A percentile compares a stretch with the other conserved stretches of the same genome.
phyloP scores from a whole-genome alignment of 2,113 vertebrate genomes.

The Brachypodius melanocephalos region DNA sequence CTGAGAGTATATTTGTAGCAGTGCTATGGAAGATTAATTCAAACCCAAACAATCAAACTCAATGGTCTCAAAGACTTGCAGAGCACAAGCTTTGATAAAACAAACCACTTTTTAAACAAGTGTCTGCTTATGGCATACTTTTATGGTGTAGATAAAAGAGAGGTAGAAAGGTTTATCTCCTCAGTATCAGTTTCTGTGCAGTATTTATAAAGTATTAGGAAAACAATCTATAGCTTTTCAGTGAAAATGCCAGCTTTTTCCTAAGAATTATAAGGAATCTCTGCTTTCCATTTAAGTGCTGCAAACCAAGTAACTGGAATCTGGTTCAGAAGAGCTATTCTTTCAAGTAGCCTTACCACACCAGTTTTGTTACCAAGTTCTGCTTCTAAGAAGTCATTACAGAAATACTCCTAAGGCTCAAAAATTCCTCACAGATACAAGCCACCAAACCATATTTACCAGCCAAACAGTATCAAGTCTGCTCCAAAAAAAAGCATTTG shows the following conservation, averaged over 20 bases:
- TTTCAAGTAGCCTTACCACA: background rate
- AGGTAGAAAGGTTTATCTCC: conserved; percentile 57
- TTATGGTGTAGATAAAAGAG: conserved; percentile 9
- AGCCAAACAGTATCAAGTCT: background rate
- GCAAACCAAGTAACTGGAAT: background rate
- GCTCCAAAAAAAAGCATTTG: background rate
- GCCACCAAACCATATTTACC: background rate
- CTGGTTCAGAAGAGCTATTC: background rate
- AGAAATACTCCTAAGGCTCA: background rate
- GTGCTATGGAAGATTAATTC: conserved; percentile 11
- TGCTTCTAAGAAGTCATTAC: background rate
- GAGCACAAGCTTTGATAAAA: background rate
- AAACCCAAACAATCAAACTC: conserved; percentile 1
- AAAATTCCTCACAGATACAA: background rate
- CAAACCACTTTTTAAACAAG: background rate
- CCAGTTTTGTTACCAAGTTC: background rate
- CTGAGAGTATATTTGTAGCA: background rate
- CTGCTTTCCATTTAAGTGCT: background rate
- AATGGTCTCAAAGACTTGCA: background rate
- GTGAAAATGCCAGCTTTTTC: conserved; percentile 20
- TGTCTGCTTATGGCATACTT: background rate
- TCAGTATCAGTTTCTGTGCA: conserved; percentile 20
- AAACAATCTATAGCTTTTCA: background rate
- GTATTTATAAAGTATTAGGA: background rate
- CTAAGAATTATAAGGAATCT: background rate